Evolutionary conservation across 2,113 vertebrate genomes (phyloP), one percentile per base, ranked within the genome.

Genomic region (Corydoras sp.): DNA sequence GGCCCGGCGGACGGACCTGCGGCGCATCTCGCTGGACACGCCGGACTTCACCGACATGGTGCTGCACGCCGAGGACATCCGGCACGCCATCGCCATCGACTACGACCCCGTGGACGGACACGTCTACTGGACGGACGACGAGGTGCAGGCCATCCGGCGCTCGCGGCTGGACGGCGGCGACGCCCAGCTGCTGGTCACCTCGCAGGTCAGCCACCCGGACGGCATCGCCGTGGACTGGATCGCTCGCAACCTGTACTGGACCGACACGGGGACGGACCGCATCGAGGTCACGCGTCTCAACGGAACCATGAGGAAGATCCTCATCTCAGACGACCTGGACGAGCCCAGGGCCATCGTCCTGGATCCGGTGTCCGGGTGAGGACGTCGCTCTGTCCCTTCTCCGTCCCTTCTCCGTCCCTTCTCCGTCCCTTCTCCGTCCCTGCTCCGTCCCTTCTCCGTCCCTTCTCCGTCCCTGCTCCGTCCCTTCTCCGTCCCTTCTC

Each of bases 211-310:
- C 0, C 96, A 98, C 73, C 97, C 97, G 0, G 97, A 99, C 7
- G 97, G 97, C 62, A 95, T 99, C 43, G 95, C 96, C 0, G 94
- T 98, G 3, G 96, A 98, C 82, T 98, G 97, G 97, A 90, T 98
- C 10, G 96, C 95, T 2, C 87, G 97, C 0, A 99, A 99, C 80
- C 90, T 98, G 3, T 98, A 99, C 73, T 99, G 97, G 97, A 99
- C 96, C 0, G 97, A 99, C 80, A 99, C 97, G 0, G 97, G 97
- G 30, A 98, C 96, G 0, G 97, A 99, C 71, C 94, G 95, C 12
- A 97, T 99, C 18, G 97, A 99, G 78, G 95, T 99, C 54, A 98
- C 96, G 0, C 87, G 94, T 4, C 92, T 99, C 1, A 98, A 99
- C 4, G 97, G 97, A 0, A 96, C 95, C 75, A 97, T 98, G 96